Base-by-base conservation (phyloP, 2,888 invertebrate species). In the Caradrina kadenii region DNA sequence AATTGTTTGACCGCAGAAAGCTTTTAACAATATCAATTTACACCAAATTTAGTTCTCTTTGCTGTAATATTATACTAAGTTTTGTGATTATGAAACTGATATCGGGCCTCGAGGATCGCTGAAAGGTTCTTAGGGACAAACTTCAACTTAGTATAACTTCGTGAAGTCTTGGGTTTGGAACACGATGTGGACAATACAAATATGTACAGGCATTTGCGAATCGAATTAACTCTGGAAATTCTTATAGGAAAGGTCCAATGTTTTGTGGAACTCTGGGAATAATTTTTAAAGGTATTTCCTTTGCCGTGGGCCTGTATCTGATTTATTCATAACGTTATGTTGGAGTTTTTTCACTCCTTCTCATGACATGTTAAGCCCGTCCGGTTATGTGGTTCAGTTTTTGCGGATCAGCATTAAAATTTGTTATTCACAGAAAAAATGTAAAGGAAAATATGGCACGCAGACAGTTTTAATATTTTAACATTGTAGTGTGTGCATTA, bases 261-360 rank as follows among this genome's bases (percentile, higher is more conserved):
- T 81, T 65, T 70, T 55, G 58, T 64, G 60, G 64, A 64, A 64
- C 52, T 54, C 56, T 5, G 49, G 56, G 21, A 59, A 69, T 69
- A 62, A 59, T 69, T 66, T 69, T 67, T 65, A 52, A 69, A 63
- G 45, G 17, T 1, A 22, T 13, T 22, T 35, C 59, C 39, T 64
- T 71, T 82, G 15, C 56, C 19, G 54, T 67, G 39, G 39, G 45
- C 56, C 26, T 64, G 63, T 63, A 8, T 72, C 52, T 83, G 79
- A 83, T 79, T 83, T 81, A 83, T 83, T 83, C 80, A 83, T 73
- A 71, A 72, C 54, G 54, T 69, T 71, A 53, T 76, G 77, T 77
- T 73, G 60, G 58, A 61, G 10, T 39, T 82, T 76, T 63, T 69
- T 68, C 60, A 31, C 48, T 48, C 13, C 48, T 60, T 69, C 53